Conservation (phyloP, 2,888 invertebrate genomes). For the Empis livida region DNA sequence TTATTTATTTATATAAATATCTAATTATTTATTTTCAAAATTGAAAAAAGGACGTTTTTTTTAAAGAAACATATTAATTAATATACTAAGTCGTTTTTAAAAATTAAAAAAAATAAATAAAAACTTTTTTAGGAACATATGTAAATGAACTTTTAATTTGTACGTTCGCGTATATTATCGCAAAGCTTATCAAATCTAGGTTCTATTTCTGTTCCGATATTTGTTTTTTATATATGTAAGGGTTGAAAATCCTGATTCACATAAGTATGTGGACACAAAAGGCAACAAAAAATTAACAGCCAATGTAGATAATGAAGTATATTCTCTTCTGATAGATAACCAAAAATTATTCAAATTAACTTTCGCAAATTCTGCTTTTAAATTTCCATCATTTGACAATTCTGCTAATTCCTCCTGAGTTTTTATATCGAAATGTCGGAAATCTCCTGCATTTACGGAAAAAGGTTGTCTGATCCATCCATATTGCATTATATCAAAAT, state of each 20-base stretch:
- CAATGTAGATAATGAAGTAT: neutral
- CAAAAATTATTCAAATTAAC: neutral
- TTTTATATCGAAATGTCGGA: neutral
- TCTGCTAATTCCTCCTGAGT: neutral
- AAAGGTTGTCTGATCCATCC: neutral
- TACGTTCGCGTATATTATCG: too few relatives aligned
- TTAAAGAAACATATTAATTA: too few relatives aligned
- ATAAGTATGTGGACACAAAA: neutral
- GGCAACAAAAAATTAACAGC: neutral
- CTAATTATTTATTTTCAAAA: too few relatives aligned
- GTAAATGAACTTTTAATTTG: too few relatives aligned
- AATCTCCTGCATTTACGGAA: neutral
- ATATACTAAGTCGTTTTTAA: too few relatives aligned
- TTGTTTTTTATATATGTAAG: neutral
- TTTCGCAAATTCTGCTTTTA: neutral
- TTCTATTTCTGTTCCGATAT: neutral
- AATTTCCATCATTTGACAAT: neutral
- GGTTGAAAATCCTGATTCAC: neutral
- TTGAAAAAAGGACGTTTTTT: too few relatives aligned
- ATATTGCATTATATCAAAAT: neutral
- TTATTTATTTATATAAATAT: too few relatives aligned
- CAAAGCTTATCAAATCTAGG: neutral
- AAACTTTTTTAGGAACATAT: too few relatives aligned
- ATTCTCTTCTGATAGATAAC: neutral
- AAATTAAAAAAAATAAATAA: too few relatives aligned